These are phyloP conservation scores for Hydrolagus colliei DNA, from an alignment of 2,797 vertebrate species.

Conservation along the genomic window DNA sequence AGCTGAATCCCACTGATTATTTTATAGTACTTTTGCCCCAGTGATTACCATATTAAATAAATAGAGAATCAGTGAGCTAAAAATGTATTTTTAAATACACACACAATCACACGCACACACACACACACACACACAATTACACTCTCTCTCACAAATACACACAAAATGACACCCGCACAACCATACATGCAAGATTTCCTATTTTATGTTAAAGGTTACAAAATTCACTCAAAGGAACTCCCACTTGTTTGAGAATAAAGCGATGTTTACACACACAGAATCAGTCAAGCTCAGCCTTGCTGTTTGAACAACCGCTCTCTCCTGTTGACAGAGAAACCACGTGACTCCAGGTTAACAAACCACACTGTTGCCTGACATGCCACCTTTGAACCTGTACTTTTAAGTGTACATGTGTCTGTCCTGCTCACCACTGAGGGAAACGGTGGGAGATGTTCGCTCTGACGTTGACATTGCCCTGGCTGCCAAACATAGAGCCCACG, in stretches of 20 bases:
- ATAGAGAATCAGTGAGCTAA: no score
- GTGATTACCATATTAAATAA: not conserved
- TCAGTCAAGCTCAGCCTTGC: not conserved
- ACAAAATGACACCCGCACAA: not conserved
- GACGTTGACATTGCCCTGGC: not conserved
- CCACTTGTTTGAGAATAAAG: constrained; percentile 9
- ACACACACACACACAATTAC: no score
- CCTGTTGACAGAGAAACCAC: not conserved
- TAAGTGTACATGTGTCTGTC: not conserved
- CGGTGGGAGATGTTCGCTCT: not conserved
- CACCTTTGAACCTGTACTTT: constrained; percentile 17
- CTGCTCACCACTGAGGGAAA: not conserved
- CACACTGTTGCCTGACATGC: not conserved
- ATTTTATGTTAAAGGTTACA: not conserved
- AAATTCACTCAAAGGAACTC: not conserved
- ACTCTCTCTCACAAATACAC: no score
- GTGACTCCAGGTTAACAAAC: not conserved
- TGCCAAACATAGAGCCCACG: no score
- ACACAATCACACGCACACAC: no score
- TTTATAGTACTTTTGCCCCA: not conserved
- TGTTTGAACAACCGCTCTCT: constrained; percentile 15
- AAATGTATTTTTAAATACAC: no score
- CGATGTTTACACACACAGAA: not conserved
- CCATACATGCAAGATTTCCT: not conserved
- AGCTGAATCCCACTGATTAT: not conserved